Percentiles rank a stretch among this genome's conserved stretches.
phyloP scores from a whole-genome alignment of 2,113 vertebrate species.

The Arenaria interpres region DNA sequence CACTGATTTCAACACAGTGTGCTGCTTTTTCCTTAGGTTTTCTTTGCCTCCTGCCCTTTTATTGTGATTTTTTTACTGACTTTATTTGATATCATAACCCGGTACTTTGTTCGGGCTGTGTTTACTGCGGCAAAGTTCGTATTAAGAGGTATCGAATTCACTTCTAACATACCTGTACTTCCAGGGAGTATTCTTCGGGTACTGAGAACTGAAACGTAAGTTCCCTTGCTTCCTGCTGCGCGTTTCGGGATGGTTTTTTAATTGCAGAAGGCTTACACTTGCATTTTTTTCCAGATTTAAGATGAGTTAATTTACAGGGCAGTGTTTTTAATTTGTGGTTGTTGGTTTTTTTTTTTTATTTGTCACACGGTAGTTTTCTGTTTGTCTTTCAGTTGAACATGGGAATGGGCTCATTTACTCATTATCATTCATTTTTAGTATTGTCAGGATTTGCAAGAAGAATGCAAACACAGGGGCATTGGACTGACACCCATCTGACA shows the following conservation, averaged over 20 bases:
- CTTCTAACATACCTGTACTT: slow-evolving; percentile 36
- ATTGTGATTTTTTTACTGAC: slow-evolving; percentile 29
- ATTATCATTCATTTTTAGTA: background rate
- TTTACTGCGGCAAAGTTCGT: slow-evolving; percentile 38
- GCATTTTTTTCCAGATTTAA: background rate
- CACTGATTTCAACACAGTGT: slow-evolving; percentile 3
- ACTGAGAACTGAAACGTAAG: background rate
- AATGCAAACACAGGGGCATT: background rate
- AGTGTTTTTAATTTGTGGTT: background rate
- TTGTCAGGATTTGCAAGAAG: slow-evolving; percentile 22
- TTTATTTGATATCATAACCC: slow-evolving; percentile 52
- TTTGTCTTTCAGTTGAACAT: background rate
- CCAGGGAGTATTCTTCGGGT: slow-evolving; percentile 30
- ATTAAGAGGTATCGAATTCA: slow-evolving; percentile 20
- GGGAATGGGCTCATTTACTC: background rate
- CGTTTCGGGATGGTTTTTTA: background rate
- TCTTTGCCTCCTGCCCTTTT: background rate
- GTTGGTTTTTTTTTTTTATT: background rate
- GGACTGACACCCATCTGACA: slow-evolving; percentile 7
- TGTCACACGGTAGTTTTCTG: background rate
- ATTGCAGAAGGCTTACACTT: background rate
- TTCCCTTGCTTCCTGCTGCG: background rate
- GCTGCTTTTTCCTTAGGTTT: background rate
- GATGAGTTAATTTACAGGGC: background rate
- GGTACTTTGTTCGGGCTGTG: slow-evolving; percentile 52